A percentile compares a stretch with the other conserved stretches of the same genome.
Evolutionary conservation across 2,797 vertebrate genomes (phyloP).

Genomic region (Ctenopoma kingsleyae): DNA sequence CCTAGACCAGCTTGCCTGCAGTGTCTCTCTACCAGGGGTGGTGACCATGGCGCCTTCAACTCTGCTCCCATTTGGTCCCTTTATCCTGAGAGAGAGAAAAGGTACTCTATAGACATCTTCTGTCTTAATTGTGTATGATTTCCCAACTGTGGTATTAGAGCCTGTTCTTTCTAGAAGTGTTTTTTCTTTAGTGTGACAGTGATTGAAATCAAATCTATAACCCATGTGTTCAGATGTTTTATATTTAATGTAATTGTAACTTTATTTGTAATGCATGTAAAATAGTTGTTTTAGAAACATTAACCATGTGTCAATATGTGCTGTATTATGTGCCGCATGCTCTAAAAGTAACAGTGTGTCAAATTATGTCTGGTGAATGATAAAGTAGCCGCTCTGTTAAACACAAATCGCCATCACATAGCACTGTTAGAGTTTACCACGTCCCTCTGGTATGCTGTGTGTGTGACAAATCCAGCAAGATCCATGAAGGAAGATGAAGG

Average conservation of each 20-base stretch:
- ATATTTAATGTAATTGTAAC: slow-evolving; percentile 1
- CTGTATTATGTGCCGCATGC: slow-evolving; percentile 1
- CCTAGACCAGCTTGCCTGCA: not conserved
- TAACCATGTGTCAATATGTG: not conserved
- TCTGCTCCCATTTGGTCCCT: slow-evolving; percentile 1
- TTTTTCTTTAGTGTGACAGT: too few relatives aligned
- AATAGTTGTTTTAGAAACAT: not conserved
- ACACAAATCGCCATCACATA: slow-evolving; percentile 39
- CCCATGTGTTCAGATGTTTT: not conserved
- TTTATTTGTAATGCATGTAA: not conserved
- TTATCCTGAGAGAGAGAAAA: not conserved
- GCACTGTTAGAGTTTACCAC: slow-evolving; percentile 46
- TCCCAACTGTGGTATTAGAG: slow-evolving; percentile 14
- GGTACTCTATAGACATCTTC: not conserved
- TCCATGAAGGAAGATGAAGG: slow-evolving; percentile 62
- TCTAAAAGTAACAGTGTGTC: slow-evolving; percentile 21
- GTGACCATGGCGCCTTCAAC: not conserved
- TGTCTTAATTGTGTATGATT: slow-evolving; percentile 2
- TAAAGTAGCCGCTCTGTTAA: slow-evolving; percentile 29
- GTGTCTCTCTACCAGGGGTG: not conserved
- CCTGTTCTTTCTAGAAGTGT: too few relatives aligned
- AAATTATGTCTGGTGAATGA: slow-evolving; percentile 28
- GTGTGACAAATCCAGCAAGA: slow-evolving; percentile 73
- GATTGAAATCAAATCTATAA: slow-evolving; percentile 17
- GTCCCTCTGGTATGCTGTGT: slow-evolving; percentile 47